phyloP scores from a whole-genome alignment of 2,888 invertebrate genomes.

The Eupithecia subfuscata region DNA sequence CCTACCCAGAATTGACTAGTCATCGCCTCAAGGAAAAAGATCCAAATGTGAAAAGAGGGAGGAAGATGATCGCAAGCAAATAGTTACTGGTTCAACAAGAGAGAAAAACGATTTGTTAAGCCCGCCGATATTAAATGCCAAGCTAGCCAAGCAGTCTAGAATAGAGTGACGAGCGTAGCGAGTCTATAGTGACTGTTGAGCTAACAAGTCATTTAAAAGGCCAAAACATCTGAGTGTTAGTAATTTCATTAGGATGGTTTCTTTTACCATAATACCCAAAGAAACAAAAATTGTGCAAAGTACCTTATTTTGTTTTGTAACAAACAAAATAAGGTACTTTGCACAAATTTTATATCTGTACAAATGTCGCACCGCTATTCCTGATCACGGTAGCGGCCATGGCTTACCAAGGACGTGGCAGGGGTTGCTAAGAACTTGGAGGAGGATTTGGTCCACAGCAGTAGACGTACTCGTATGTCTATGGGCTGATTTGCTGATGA shows the following conservation, averaged over 20 bases:
- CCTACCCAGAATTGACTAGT: background rate
- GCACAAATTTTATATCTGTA: background rate
- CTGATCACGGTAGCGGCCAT: background rate
- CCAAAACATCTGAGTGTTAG: background rate
- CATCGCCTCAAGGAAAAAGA: background rate
- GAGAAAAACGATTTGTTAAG: background rate
- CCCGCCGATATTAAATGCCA: background rate
- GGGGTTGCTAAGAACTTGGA: background rate
- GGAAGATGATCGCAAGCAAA: no score
- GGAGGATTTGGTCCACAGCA: background rate
- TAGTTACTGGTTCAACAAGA: background rate
- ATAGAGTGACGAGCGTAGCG: slow-evolving; percentile 1
- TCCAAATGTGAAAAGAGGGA: no score
- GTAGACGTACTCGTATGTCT: background rate
- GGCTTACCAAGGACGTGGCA: background rate
- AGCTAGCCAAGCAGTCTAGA: background rate
- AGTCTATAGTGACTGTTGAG: background rate
- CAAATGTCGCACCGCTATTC: background rate
- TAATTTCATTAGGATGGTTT: background rate
- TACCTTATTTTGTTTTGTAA: no score
- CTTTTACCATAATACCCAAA: background rate
- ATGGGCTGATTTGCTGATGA: background rate
- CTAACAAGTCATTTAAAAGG: background rate
- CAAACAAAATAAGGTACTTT: background rate
- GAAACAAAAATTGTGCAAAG: no score